Evolutionary conservation across 1,140 invertebrate genomes (phyloP).

Genomic region (Metopolophium dirhodum): DNA sequence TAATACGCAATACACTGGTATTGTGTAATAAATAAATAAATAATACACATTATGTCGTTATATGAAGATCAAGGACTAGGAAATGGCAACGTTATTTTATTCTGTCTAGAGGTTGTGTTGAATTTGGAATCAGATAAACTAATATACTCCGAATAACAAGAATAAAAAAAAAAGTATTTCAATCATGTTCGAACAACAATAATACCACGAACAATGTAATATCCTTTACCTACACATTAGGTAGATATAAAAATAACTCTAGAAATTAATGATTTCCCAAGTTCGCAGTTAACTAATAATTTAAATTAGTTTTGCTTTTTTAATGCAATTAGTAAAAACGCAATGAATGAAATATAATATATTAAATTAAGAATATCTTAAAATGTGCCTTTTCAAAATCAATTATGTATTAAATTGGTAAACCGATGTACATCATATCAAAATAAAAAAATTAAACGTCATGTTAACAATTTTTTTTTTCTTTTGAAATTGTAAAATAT

Average conservation of each 20-base stretch:
- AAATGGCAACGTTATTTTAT: neutral
- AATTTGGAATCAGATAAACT: conserved; percentile 29
- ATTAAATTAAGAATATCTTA: neutral
- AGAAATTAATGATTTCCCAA: neutral
- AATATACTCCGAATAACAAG: neutral
- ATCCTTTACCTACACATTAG: neutral
- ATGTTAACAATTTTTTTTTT: neutral
- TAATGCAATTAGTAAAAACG: neutral
- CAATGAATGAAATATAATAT: neutral
- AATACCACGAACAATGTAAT: neutral
- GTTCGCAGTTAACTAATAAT: neutral
- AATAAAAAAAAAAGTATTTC: neutral
- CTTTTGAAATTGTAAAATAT: neutral
- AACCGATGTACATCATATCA: no score
- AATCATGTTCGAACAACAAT: neutral
- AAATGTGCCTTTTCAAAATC: neutral
- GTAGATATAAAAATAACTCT: neutral
- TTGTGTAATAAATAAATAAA: conserved; percentile 3
- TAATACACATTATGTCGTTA: neutral
- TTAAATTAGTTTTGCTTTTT: neutral
- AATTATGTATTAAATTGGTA: no score
- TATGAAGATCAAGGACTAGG: conserved; percentile 45
- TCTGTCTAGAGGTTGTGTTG: conserved; percentile 7
- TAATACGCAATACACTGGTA: neutral
- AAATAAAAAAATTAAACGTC: no score